Evolutionary conservation across 2,888 invertebrate species (phyloP).

Genomic region (Oscheius sp.): DNA sequence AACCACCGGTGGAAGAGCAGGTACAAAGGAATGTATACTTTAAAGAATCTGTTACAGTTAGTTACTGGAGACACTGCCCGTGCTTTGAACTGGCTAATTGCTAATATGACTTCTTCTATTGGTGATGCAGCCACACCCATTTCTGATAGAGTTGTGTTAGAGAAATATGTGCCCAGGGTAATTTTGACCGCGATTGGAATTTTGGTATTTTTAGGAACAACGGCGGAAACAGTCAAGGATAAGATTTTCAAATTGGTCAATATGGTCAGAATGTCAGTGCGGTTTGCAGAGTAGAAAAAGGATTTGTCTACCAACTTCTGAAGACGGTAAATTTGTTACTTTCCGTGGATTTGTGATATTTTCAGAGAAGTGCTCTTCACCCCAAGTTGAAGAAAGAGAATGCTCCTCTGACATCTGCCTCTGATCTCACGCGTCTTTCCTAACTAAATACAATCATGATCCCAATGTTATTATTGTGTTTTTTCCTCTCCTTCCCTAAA

Average conservation of each 20-base stretch:
- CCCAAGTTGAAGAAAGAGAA: conserved; percentile 9
- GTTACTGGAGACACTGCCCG: conserved; percentile 64
- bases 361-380: not conserved
- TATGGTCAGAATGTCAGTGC: conserved; percentile 53
- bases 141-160: conserved; percentile 38
- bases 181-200: too few relatives aligned
- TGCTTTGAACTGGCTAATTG: conserved; percentile 68
- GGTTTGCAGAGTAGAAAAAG: conserved; percentile 52
- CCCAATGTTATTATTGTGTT: too few relatives aligned
- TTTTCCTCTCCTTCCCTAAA: too few relatives aligned
- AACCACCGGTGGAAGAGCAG: not conserved
- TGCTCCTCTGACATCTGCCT: conserved; percentile 12
- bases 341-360: not conserved
- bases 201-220: not conserved
- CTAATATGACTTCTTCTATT: conserved; percentile 64
- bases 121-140: conserved; percentile 37
- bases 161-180: conserved; percentile 34
- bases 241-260: conserved; percentile 50
- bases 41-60: conserved; percentile 28
- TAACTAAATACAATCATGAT: too few relatives aligned
- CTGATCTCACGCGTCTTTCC: conserved; percentile 17
- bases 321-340: not conserved
- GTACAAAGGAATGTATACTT: not conserved
- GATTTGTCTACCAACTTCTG: conserved; percentile 40
- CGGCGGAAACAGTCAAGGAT: not conserved